phyloP scores from a whole-genome alignment of 2,113 vertebrate species.

The Carollia perspicillata region DNA sequence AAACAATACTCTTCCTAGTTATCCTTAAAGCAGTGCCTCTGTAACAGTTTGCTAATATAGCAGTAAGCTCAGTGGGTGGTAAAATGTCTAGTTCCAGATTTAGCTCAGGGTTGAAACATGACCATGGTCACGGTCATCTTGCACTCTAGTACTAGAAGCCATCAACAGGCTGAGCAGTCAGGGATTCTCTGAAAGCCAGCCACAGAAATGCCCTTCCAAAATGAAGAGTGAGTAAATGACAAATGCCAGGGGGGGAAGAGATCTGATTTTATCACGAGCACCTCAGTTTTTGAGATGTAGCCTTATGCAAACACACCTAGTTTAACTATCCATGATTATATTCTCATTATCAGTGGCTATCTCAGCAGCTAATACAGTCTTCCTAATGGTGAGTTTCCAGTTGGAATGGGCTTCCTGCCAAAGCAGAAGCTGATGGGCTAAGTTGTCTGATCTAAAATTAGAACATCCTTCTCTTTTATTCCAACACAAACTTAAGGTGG shows the following conservation, averaged over 20 bases:
- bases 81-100: background rate
- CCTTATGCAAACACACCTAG: slow-evolving; percentile 35
- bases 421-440: background rate
- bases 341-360: slow-evolving; percentile 39
- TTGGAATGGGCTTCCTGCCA: background rate
- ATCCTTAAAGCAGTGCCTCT: background rate
- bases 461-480: background rate
- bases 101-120: background rate
- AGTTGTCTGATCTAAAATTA: slow-evolving; percentile 23
- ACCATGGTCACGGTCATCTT: background rate
- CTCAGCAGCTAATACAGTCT: background rate
- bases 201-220: slow-evolving; percentile 9
- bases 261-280: slow-evolving; percentile 21
- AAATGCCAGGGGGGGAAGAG: background rate
- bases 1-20: background rate
- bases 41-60: background rate
- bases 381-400: background rate
- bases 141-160: background rate
- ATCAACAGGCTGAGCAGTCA: background rate
- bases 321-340: slow-evolving; percentile 10
- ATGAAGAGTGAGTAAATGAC: slow-evolving; percentile 1
- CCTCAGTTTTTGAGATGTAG: background rate
- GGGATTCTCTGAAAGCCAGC: background rate
- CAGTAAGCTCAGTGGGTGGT: background rate
- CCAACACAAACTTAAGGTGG: background rate